phyloP scores from a whole-genome alignment of 2,797 vertebrate species.

The Calcarius lapponicus region DNA sequence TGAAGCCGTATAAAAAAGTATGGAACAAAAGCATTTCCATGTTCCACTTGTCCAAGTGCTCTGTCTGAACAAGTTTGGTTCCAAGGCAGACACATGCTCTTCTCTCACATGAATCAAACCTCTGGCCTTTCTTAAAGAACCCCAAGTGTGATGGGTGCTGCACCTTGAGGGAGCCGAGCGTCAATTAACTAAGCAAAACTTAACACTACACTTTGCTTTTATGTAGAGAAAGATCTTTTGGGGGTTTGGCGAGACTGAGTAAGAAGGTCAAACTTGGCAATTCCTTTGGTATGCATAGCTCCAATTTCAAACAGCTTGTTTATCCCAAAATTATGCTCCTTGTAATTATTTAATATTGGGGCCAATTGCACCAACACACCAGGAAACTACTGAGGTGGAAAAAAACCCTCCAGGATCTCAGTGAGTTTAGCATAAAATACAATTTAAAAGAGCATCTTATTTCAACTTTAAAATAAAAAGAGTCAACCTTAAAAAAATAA shows the following conservation, averaged over 20 bases:
- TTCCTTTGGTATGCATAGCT: conserved; percentile 13
- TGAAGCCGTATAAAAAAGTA: not conserved
- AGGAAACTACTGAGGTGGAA: conserved; percentile 40
- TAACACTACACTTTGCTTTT: not conserved
- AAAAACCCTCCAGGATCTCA: not conserved
- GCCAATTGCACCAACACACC: not conserved
- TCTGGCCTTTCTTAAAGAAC: not conserved
- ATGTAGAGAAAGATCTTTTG: not conserved
- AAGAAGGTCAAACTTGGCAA: conserved; percentile 21
- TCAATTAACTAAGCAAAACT: not conserved
- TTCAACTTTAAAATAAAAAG: not conserved
- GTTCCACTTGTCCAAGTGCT: conserved; percentile 18
- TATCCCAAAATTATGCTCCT: conserved; percentile 41
- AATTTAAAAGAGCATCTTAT: not conserved
- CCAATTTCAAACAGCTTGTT: conserved; percentile 29
- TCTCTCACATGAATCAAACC: conserved; percentile 18
- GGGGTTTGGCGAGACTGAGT: not conserved
- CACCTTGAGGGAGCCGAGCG: not conserved
- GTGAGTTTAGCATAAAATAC: not conserved
- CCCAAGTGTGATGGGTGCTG: not conserved
- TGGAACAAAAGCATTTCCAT: conserved; percentile 30
- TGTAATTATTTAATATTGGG: conserved; percentile 49
- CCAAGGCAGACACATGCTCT: conserved; percentile 2
- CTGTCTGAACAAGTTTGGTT: conserved; percentile 24
- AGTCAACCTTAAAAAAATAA: not conserved